These are phyloP conservation scores for Eupithecia exiguata DNA, from an alignment of 2,888 invertebrate species.

Conservation along the genomic window DNA sequence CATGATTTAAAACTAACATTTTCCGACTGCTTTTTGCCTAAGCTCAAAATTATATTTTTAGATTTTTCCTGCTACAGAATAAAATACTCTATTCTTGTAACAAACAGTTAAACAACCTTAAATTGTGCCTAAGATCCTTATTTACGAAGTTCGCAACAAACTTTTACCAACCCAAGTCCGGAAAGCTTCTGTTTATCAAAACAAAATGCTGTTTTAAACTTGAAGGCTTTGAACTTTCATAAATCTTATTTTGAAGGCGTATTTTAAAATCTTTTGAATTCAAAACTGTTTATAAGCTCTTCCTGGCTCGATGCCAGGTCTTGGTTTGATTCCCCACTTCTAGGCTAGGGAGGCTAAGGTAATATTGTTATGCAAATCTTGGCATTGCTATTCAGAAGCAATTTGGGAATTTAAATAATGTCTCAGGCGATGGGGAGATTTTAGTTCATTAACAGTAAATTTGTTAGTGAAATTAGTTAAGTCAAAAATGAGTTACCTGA, in stretches of 20 bases:
- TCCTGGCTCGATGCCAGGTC: slow-evolving; percentile 33
- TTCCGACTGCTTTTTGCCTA: too few relatives aligned
- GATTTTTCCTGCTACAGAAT: too few relatives aligned
- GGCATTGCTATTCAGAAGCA: slow-evolving; percentile 37
- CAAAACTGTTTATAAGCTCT: slow-evolving; percentile 22
- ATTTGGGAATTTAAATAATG: slow-evolving; percentile 36
- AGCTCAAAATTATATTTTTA: too few relatives aligned
- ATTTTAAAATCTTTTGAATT: slow-evolving; percentile 19
- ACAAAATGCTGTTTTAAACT: slow-evolving; percentile 17
- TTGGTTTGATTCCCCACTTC: slow-evolving; percentile 20
- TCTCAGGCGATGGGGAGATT: slow-evolving; percentile 22
- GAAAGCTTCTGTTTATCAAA: slow-evolving; percentile 11
- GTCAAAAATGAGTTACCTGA: not conserved
- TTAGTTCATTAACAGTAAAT: slow-evolving; percentile 23
- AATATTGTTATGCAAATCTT: slow-evolving; percentile 37
- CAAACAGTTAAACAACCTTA: slow-evolving; percentile 1
- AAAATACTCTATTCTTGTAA: not conserved
- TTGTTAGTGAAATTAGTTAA: slow-evolving; percentile 16
- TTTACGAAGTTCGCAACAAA: not conserved
- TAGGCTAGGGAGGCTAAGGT: slow-evolving; percentile 15
- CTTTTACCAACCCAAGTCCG: not conserved
- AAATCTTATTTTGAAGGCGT: slow-evolving; percentile 16
- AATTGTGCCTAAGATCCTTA: slow-evolving; percentile 1
- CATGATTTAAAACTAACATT: too few relatives aligned
- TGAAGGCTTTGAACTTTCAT: slow-evolving; percentile 6